Conservation (phyloP, 2,113 vertebrate species). For the Zootoca vivipara region DNA sequence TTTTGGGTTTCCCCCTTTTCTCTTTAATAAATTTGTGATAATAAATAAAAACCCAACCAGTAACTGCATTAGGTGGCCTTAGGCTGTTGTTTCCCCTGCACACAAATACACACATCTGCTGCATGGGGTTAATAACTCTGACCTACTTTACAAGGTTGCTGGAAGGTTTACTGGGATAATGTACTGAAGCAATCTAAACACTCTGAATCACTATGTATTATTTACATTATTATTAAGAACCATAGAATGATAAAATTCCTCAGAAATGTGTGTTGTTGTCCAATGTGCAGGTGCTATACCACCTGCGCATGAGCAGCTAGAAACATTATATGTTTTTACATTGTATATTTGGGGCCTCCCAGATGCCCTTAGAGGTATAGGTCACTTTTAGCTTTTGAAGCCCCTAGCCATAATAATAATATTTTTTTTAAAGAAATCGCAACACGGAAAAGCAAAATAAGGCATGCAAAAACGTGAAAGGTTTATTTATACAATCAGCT, state of each 20-base stretch:
- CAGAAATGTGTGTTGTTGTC: neutral
- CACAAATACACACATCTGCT: neutral
- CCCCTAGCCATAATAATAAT: no score
- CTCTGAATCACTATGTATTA: neutral
- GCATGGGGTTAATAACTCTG: neutral
- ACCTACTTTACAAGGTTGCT: slow-evolving; percentile 11
- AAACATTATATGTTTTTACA: neutral
- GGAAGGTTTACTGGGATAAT: neutral
- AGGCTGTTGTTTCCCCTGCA: neutral
- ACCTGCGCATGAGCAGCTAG: neutral
- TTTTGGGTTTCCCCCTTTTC: no score
- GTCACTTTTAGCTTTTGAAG: no score
- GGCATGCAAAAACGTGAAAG: no score
- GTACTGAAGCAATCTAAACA: neutral
- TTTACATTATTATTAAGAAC: neutral
- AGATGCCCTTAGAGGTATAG: no score
- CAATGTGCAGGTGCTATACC: neutral
- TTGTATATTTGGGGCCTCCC: neutral
- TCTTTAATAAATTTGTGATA: no score
- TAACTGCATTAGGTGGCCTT: neutral
- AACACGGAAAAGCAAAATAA: no score
- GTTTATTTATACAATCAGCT: neutral
- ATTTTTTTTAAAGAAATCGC: no score
- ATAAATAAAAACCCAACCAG: no score
- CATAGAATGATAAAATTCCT: neutral